Percentiles rank a stretch among this genome's conserved stretches.
These are phyloP conservation scores for Melipona bicolor DNA, from an alignment of 2,888 invertebrate genomes.

Conservation along the genomic window DNA sequence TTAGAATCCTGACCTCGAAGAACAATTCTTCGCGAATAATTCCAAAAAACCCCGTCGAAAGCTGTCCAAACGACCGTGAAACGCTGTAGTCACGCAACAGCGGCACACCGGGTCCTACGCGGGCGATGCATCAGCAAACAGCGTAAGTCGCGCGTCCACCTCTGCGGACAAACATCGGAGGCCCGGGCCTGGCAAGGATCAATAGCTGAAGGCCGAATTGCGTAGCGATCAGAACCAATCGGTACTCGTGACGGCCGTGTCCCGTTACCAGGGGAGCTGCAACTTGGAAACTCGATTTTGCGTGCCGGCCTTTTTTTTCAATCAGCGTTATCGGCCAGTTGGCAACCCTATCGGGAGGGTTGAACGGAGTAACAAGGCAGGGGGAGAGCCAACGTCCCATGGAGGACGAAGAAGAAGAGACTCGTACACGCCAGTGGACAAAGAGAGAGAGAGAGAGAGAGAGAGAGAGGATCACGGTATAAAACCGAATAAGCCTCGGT, in stretches of 20 bases:
- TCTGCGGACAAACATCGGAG: slow-evolving; percentile 34
- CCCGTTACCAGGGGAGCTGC: slow-evolving; percentile 49
- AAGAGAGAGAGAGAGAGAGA: neutral
- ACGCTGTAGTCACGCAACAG: neutral
- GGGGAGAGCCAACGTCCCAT: neutral
- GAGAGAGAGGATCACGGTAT: slow-evolving; percentile 39
- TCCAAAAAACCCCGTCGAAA: neutral
- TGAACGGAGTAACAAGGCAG: slow-evolving; percentile 51
- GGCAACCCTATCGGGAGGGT: slow-evolving; percentile 69
- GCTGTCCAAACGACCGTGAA: neutral
- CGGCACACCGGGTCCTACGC: too few species aligned
- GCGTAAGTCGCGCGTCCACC: slow-evolving; percentile 23
- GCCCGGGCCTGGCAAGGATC: slow-evolving; percentile 42
- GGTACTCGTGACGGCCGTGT: slow-evolving; percentile 43
- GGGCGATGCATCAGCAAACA: slow-evolving; percentile 18
- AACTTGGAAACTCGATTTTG: slow-evolving; percentile 74
- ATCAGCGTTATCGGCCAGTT: slow-evolving; percentile 77
- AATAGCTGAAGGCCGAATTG: slow-evolving; percentile 54
- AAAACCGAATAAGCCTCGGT: slow-evolving; percentile 56
- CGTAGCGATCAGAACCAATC: slow-evolving; percentile 64
- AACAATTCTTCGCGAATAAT: neutral
- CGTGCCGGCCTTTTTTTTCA: slow-evolving; percentile 72
- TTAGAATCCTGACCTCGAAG: neutral
- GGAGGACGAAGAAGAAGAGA: slow-evolving; percentile 27
- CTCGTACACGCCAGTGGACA: neutral